A percentile compares a stretch with the other conserved stretches of the same genome.
Conservation (phyloP, 2,797 vertebrate genomes). For the Alosa sapidissima region DNA sequence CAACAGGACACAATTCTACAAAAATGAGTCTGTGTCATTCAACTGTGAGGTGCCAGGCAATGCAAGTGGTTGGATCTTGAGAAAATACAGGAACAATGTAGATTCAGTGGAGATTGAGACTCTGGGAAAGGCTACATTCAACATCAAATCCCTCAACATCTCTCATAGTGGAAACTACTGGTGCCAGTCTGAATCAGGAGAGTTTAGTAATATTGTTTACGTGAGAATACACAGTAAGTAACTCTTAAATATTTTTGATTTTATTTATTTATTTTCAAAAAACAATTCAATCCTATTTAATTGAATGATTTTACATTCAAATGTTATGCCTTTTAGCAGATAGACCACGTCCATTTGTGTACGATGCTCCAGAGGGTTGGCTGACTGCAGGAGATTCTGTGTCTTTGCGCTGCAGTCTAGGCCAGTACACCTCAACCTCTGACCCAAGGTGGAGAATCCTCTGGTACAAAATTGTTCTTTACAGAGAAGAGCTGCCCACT, state of each 20-base stretch:
- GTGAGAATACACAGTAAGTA: background rate
- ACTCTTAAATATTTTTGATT: background rate
- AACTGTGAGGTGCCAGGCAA: background rate
- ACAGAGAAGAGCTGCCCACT: background rate
- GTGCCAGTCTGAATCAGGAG: background rate
- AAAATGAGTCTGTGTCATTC: background rate
- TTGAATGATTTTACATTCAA: background rate
- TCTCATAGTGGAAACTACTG: background rate
- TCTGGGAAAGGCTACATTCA: background rate
- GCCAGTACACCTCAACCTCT: background rate
- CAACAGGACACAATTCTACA: background rate
- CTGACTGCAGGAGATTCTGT: background rate
- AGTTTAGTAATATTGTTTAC: background rate
- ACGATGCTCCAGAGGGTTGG: background rate
- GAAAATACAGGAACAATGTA: background rate
- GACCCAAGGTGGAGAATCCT: background rate
- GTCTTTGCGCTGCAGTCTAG: background rate
- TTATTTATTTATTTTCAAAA: no score
- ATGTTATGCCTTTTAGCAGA: background rate
- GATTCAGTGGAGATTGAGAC: background rate
- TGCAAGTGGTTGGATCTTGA: background rate
- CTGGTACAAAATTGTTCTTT: background rate
- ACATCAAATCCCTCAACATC: background rate
- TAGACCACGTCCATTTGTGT: background rate
- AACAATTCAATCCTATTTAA: no score